phyloP scores from a whole-genome alignment of 2,797 vertebrate genomes.

The Argentina silus region DNA sequence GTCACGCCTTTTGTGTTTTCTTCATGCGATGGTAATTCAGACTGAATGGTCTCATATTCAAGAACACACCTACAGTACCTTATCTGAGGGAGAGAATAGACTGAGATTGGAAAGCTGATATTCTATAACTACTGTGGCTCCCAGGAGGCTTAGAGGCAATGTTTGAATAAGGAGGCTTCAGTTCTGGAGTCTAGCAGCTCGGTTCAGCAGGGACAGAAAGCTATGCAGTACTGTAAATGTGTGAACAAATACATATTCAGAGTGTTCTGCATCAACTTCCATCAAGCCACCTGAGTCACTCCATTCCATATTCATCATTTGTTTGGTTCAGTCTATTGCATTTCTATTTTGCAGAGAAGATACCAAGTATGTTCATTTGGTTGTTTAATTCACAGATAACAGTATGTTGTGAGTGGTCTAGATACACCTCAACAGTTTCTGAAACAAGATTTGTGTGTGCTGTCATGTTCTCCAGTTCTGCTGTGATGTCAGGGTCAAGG shows the following conservation, averaged over 20 bases:
- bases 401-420: not conserved
- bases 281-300: not conserved
- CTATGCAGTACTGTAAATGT: not conserved
- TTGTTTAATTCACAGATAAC: conserved; percentile 2
- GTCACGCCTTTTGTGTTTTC: not conserved
- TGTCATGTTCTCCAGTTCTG: not conserved
- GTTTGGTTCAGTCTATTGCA: not conserved
- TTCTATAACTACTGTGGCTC: conserved; percentile 1
- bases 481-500: not conserved
- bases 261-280: not conserved
- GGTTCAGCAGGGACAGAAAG: not conserved
- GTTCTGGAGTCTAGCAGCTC: not conserved
- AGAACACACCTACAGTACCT: not conserved
- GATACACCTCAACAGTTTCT: not conserved
- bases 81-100: not conserved
- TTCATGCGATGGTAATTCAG: not conserved
- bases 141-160: conserved; percentile 8
- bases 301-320: not conserved
- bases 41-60: conserved; percentile 2
- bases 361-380: not conserved
- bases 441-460: not conserved
- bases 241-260: not conserved
- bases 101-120: conserved; percentile 9
- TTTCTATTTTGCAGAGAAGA: not conserved
- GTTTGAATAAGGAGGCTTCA: conserved; percentile 10